A percentile compares a stretch with the other conserved stretches of the same genome.
Conservation (phyloP, 1,140 invertebrate genomes). For the Camponotus pennsylvanicus region DNA sequence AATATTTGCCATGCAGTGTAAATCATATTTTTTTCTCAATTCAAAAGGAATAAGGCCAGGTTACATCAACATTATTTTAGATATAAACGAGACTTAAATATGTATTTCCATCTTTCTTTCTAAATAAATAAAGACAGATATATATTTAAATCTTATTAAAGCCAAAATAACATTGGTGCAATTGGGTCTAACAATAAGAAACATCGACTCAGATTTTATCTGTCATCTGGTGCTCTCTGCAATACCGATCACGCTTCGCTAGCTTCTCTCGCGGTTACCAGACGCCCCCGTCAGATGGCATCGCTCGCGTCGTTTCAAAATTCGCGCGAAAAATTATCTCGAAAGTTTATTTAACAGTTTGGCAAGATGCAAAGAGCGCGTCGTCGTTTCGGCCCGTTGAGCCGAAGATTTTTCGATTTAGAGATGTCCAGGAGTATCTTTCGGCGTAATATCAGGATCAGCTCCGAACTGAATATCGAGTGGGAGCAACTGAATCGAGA, state of each 20-base stretch:
- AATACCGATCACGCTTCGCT: neutral
- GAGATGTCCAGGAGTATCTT: conserved; percentile 35
- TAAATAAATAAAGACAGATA: too few species aligned
- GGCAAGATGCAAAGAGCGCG: conserved; percentile 51
- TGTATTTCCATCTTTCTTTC: too few species aligned
- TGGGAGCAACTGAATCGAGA: conserved; percentile 76
- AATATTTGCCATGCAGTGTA: neutral
- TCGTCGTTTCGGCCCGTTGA: neutral
- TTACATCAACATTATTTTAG: too few species aligned
- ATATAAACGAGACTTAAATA: too few species aligned
- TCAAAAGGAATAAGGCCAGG: neutral
- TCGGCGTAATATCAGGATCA: conserved; percentile 69
- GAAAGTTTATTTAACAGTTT: conserved; percentile 7
- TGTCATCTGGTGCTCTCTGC: neutral
- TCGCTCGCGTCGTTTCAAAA: neutral
- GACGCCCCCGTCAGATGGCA: conserved; percentile 27
- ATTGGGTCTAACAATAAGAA: neutral
- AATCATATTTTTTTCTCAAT: neutral
- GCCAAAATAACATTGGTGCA: too few species aligned
- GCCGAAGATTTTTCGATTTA: neutral
- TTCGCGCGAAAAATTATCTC: conserved; percentile 56
- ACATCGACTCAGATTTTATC: too few species aligned
- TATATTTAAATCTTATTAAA: too few species aligned
- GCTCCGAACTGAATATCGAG: conserved; percentile 74
- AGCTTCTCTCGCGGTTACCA: neutral